Base-by-base conservation (phyloP, 2,113 vertebrate species). In the Nipponia nippon region DNA sequence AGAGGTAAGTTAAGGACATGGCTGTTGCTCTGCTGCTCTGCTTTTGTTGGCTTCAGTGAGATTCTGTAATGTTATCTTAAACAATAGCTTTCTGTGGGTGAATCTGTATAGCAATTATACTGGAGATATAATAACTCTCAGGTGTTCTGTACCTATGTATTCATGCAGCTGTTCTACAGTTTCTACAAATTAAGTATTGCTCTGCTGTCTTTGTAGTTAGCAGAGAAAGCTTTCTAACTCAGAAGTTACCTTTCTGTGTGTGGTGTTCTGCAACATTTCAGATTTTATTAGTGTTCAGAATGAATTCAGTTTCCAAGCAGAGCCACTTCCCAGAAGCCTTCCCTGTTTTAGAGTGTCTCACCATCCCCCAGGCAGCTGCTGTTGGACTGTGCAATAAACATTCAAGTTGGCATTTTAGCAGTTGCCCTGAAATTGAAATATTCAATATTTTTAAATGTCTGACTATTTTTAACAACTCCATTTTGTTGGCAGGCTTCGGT, bases 61-160 rank as follows among this genome's bases (percentile, higher is more conserved):
- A 61, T 93, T 87, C 49, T 90, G 53, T 73, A 90, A 79, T 46
- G 40, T 72, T 94, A 42, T 36, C 89, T 96, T 77, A 77, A 97
- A 96, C 88, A 96, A 66, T 90, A 87, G 85, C 27, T 96, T 76
- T 94, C 83, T 93, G 66, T 96, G 72, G 59, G 23, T 65, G 63
- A 76, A 55, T 80, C 29, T 40, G n/a, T 86, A 17, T 44, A 90
- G 77, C 47, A 56, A 9, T 82, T 87, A 85, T 50, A 52, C 55
- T 59, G 69, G 46, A 94, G 36, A 47, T 79, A 18, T 26, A 67
- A 59, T 49, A 75, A 55, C 34, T 63, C 14, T 77, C 56, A 67
- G 47, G 38, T 82, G 18, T 82, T 87, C 61, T 55, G 5, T 84
- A 78, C 29, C 47, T 55, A 1, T 3, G 0, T 67, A 50, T 79